A percentile compares a stretch with the other conserved stretches of the same genome.
phyloP scores from a whole-genome alignment of 2,888 invertebrate species.

The Morpho helenor region DNA sequence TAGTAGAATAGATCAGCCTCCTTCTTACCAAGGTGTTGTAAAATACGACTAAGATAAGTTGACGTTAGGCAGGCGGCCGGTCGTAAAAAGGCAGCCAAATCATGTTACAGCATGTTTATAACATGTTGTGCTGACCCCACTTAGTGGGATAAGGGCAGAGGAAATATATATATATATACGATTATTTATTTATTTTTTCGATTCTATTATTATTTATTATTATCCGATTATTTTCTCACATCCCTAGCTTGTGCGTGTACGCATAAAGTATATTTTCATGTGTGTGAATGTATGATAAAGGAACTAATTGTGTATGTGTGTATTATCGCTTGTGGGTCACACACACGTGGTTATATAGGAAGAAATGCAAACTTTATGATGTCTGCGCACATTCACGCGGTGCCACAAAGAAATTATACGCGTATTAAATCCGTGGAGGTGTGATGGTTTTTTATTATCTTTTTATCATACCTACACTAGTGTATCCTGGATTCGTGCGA shows the following conservation, averaged over 20 bases:
- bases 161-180: no score
- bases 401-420: slow-evolving; percentile 80
- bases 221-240: no score
- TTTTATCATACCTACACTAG: slow-evolving; percentile 38
- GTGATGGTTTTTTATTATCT: slow-evolving; percentile 50
- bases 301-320: neutral
- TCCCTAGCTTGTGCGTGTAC: neutral
- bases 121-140: no score
- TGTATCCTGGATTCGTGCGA: slow-evolving; percentile 27
- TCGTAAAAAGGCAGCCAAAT: no score
- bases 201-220: no score
- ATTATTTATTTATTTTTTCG: no score
- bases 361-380: slow-evolving; percentile 80
- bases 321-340: slow-evolving; percentile 24
- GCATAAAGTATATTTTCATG: neutral
- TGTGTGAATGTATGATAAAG: neutral
- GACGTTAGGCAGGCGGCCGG: no score
- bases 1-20: no score
- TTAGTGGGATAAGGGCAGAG: no score
- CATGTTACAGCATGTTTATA: no score
- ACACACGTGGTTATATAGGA: slow-evolving; percentile 55
- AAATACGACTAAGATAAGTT: no score
- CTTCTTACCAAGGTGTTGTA: no score
- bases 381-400: slow-evolving; percentile 77
- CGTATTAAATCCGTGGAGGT: slow-evolving; percentile 76